phyloP scores from a whole-genome alignment of 2,797 vertebrate species.

The Parauchenoglanis ngamensis region DNA sequence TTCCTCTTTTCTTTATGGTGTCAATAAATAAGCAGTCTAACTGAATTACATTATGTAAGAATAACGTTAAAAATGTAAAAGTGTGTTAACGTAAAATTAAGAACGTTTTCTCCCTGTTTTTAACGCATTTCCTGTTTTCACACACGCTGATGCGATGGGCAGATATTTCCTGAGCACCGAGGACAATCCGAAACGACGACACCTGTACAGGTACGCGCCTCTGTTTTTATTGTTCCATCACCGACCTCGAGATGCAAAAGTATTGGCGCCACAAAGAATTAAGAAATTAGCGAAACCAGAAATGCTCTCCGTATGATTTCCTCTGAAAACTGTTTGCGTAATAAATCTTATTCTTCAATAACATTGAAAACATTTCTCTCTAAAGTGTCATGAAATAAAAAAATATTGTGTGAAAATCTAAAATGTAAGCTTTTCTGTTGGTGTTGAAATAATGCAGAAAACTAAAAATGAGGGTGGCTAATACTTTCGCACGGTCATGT shows the following conservation, averaged over 20 bases:
- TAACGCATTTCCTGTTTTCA: no score
- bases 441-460: background rate
- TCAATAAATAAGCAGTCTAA: no score
- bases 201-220: conserved; percentile 89
- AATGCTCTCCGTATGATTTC: background rate
- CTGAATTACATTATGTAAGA: no score
- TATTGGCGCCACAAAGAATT: background rate
- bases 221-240: background rate
- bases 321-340: background rate
- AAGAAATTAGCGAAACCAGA: background rate
- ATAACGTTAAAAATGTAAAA: no score
- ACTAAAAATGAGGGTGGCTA: background rate
- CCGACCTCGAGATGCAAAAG: background rate
- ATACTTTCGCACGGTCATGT: background rate
- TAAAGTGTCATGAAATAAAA: no score
- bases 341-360: background rate
- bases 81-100: no score
- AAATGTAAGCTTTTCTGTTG: background rate
- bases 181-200: conserved; percentile 85
- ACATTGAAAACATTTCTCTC: background rate
- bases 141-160: conserved; percentile 31
- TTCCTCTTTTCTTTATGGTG: no score
- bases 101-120: no score
- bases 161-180: conserved; percentile 98
- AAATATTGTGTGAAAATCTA: background rate